Base-by-base conservation (phyloP, 2,797 vertebrate genomes). In the Cuniculus paca region DNA sequence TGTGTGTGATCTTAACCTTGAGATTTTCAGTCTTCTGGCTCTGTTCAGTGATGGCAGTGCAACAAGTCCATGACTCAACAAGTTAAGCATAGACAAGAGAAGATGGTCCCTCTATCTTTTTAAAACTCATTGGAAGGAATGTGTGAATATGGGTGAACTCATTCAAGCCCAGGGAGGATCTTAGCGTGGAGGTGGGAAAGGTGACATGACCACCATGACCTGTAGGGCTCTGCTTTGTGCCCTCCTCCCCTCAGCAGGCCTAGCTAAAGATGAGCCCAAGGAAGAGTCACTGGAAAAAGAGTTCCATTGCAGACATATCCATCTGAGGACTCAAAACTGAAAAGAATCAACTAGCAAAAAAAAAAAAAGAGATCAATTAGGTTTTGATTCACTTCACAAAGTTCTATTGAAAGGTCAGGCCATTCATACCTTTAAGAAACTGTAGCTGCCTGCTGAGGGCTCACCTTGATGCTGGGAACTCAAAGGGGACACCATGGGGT, bases 301-400 rank as follows among this genome's bases (percentile, higher is more conserved):
- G 80, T 72, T 63, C 17, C 17, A 28, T 0, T 39, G 28, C 58
- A 91, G 68, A 86, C 28, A 20, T 14, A 24, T 36, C 34, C 58
- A 61, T 31, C 50, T 13, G 19, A 36, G 56, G 11, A 68, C 61
- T 60, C 65, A 78, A 78, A 74, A 60, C 39, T 24, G 58, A 45
- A 77, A 95, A 82, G 60, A 91, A 34, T 31, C 60, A 13, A 17
- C 31, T 63, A 54, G 9, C 1, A 75, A 2, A 85, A 52, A 65
- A 58, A 75, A 2, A 85, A 52, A 65, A 58, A 52, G 26, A 36
- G 28, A 19, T 50, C 81, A 7, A 34, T 88, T 20, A 75, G 45
- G 68, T 22, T 61, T 50, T 56, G 39, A n/a, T 28, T 96, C 34
- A 81, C 34, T 85, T 92, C 77, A 52, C 65, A 85, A 81, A 72